Conservation (phyloP, 2,888 invertebrate genomes). For the Osmoderma eremita region DNA sequence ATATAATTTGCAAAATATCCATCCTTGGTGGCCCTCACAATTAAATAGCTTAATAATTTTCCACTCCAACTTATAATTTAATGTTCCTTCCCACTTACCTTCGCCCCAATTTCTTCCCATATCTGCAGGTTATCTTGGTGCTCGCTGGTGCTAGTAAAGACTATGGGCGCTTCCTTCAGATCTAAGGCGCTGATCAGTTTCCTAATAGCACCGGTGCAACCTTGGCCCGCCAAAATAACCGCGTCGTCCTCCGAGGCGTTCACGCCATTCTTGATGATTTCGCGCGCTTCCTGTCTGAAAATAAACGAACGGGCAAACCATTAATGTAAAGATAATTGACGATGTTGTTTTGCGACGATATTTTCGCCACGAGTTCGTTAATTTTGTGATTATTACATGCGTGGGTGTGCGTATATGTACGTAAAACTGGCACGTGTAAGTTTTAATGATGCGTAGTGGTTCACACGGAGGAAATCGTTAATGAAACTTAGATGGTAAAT, state of each 20-base stretch:
- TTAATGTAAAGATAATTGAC: constrained; percentile 15
- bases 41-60: not conserved
- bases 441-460: too few relatives aligned
- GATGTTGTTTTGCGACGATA: not conserved
- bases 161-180: constrained; percentile 71
- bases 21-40: not conserved
- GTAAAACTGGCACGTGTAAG: too few relatives aligned
- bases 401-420: not conserved
- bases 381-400: constrained; percentile 6
- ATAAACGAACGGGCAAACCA: constrained; percentile 26
- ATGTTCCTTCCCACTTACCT: constrained; percentile 65
- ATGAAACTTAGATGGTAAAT: constrained; percentile 1
- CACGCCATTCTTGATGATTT: constrained; percentile 80
- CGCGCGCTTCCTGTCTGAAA: constrained; percentile 80
- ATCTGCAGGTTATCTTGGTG: constrained; percentile 81
- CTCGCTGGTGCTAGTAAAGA: constrained; percentile 84
- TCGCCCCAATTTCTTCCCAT: constrained; percentile 83
- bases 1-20: too few relatives aligned
- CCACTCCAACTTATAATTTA: too few relatives aligned
- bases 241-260: constrained; percentile 85
- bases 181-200: constrained; percentile 79
- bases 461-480: too few relatives aligned
- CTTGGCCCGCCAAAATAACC: constrained; percentile 78
- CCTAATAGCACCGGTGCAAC: constrained; percentile 80
- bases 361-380: not conserved